Conservation (phyloP, 2,113 vertebrate genomes). For the Choloepus hoffmanni region DNA sequence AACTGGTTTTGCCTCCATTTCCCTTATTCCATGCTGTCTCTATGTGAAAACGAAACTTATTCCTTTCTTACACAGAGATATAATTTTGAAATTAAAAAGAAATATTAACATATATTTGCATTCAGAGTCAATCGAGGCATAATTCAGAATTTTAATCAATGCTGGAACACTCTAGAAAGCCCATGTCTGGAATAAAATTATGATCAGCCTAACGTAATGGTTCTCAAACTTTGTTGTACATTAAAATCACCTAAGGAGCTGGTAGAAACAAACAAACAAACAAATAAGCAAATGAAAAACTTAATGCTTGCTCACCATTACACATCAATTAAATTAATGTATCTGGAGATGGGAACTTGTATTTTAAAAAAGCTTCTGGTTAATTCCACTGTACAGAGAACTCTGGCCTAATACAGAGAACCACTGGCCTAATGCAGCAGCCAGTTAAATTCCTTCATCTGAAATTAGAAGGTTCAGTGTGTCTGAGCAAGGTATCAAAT, state of each 20-base stretch:
- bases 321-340: background rate
- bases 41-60: too few relatives aligned
- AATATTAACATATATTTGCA: constrained; percentile 50
- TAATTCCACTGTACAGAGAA: background rate
- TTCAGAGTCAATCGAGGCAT: constrained; percentile 32
- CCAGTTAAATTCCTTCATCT: background rate
- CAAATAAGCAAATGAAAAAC: background rate
- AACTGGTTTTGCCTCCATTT: too few relatives aligned
- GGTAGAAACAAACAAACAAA: background rate
- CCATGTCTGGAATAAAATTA: constrained; percentile 42
- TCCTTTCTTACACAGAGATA: too few relatives aligned
- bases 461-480: background rate
- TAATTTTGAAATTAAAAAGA: constrained; percentile 46
- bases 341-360: background rate
- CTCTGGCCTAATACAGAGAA: background rate
- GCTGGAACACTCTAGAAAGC: background rate
- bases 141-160: constrained; percentile 38
- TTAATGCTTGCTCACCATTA: background rate
- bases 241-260: background rate
- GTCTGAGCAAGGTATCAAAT: background rate
- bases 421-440: background rate
- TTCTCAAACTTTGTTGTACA: background rate
- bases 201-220: background rate
- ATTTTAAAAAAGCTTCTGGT: background rate
- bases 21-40: too few relatives aligned